These are phyloP conservation scores for Aphaenogaster floridana DNA, from an alignment of 1,140 invertebrate species.

Conservation along the genomic window DNA sequence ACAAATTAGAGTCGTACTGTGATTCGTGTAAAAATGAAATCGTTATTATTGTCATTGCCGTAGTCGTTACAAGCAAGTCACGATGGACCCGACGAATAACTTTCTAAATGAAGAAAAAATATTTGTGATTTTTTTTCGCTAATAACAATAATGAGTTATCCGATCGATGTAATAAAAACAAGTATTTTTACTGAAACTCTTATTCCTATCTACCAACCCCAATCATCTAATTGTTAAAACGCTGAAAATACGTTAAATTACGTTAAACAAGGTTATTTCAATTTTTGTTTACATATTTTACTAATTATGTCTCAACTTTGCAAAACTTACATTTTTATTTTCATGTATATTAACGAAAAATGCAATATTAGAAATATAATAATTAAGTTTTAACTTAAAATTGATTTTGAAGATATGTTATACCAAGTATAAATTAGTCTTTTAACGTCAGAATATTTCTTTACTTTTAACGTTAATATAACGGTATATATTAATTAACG, in stretches of 20 bases:
- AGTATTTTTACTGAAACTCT: slow-evolving; percentile 78
- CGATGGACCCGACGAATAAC: slow-evolving; percentile 70
- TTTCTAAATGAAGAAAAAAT: slow-evolving; percentile 69
- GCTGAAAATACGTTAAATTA: neutral
- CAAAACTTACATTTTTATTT: neutral
- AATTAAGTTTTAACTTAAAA: neutral
- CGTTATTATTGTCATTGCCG: slow-evolving; percentile 73
- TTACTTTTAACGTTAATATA: neutral
- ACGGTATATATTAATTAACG: no score
- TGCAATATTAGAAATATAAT: neutral
- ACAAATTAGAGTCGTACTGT: slow-evolving; percentile 81
- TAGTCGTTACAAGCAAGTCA: slow-evolving; percentile 67
- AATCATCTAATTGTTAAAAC: neutral
- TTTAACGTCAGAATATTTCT: neutral
- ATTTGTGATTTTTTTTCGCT: slow-evolving; percentile 80
- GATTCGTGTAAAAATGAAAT: slow-evolving; percentile 79
- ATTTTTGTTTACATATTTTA: neutral
- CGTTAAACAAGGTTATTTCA: neutral
- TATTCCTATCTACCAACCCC: slow-evolving; percentile 33
- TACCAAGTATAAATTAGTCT: neutral
- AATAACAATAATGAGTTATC: slow-evolving; percentile 78
- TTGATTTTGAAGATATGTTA: neutral
- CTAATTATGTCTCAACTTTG: neutral
- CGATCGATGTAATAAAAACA: slow-evolving; percentile 80
- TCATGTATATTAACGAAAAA: neutral